A percentile compares a stretch with the other conserved stretches of the same genome.
These are phyloP conservation scores for Tipula vernalis DNA, from an alignment of 2,888 invertebrate genomes.

Conservation along the genomic window DNA sequence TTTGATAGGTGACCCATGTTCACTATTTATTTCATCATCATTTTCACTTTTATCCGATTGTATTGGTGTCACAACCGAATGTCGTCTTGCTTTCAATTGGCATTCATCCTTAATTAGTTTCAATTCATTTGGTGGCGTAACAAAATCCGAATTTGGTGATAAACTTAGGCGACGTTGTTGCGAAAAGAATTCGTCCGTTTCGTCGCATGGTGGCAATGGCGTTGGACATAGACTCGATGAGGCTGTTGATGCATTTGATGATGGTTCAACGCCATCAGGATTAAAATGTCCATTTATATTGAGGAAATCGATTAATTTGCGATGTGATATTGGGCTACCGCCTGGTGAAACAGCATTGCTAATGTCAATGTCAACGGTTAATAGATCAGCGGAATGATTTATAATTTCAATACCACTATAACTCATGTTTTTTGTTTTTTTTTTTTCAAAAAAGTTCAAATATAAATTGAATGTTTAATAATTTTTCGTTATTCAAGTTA, in stretches of 20 bases:
- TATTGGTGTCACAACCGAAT: slow-evolving; percentile 6
- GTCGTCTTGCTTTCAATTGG: background rate
- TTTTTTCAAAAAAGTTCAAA: background rate
- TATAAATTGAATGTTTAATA: background rate
- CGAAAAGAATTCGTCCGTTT: background rate
- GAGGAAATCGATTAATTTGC: slow-evolving; percentile 9
- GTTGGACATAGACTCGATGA: slow-evolving; percentile 10
- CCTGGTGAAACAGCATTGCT: background rate
- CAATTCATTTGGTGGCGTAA: background rate
- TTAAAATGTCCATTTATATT: slow-evolving; percentile 9
- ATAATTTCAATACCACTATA: background rate
- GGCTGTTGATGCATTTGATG: background rate
- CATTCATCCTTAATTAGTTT: background rate
- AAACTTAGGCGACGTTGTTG: slow-evolving; percentile 5
- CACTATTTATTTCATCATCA: background rate
- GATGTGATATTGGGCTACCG: slow-evolving; percentile 5
- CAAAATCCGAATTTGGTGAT: background rate
- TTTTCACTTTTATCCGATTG: background rate
- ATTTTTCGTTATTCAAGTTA: background rate
- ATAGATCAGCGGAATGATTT: background rate
- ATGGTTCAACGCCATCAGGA: background rate
- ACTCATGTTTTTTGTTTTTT: background rate
- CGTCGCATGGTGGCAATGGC: background rate
- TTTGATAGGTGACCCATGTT: background rate
- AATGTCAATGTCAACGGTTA: background rate